Conservation (phyloP, 2,888 invertebrate species). For the Molanna angustata region DNA sequence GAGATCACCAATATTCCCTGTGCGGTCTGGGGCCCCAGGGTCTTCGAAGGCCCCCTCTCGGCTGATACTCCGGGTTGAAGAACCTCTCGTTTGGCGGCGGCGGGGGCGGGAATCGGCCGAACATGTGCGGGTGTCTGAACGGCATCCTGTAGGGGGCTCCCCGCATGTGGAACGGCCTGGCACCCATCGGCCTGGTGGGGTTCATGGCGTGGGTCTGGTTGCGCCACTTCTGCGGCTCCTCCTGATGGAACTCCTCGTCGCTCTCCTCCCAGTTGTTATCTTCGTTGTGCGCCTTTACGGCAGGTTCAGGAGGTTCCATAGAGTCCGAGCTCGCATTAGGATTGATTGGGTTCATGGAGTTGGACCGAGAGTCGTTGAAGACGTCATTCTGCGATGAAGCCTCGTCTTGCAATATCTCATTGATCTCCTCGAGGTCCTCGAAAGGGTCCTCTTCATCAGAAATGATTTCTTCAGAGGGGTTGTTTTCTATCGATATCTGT, state of each 20-base stretch:
- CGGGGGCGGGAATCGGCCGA: constrained; percentile 7
- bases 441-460: background rate
- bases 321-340: background rate
- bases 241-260: background rate
- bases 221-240: constrained; percentile 20
- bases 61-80: constrained; percentile 12
- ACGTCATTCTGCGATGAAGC: background rate
- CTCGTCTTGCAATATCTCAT: constrained; percentile 1
- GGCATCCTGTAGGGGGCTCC: constrained; percentile 1
- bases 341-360: constrained; percentile 11
- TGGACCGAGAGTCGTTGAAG: background rate
- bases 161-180: background rate
- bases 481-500: too few relatives aligned
- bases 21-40: constrained; percentile 26
- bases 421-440: background rate
- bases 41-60: constrained; percentile 14
- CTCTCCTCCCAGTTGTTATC: background rate
- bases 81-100: constrained; percentile 16
- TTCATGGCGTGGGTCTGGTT: constrained; percentile 14
- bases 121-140: constrained; percentile 6
- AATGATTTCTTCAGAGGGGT: constrained; percentile 11
- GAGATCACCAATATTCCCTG: constrained; percentile 25
- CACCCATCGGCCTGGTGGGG: constrained; percentile 14
- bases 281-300: background rate
- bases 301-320: background rate